Base-by-base conservation (phyloP, 2,113 vertebrate species). In the Paraplagusia blochii region DNA sequence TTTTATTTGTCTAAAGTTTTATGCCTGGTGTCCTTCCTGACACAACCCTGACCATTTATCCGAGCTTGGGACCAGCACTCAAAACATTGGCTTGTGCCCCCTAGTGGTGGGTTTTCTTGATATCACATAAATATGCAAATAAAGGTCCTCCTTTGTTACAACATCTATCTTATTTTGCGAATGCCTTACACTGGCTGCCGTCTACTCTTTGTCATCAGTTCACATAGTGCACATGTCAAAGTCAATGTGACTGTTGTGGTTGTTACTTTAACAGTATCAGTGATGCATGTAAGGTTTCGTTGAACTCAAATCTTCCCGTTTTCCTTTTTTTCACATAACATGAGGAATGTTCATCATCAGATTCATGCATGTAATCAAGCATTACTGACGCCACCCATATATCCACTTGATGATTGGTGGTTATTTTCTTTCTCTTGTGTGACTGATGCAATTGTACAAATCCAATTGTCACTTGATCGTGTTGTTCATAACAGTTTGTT, bases 201-300 rank as follows among this genome's bases (percentile, higher is more conserved):
- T 52, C 36, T 15, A 22, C 17, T 15, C 43, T 38, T 58, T 76
- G 68, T 68, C 72, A 51, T 39, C 59, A 50, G 46, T 15, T 51
- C 52, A 49, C 39, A 63, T 22, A 58, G 57, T 69, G 64, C 53
- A 15, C 42, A 49, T 69, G 62, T 59, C 58, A 38, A 2, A 29
- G 22, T 29, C 6, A 60, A 53, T 13, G 19, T 18, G 8, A 58
- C 49, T 36, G 53, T 33, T 13, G 60, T 54, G 58, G 63, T 77
- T 68, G 50, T 65, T 55, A 72, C 77, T 67, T 70, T 46, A 9
- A 8, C 18, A 22, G 11, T 33, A 73, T 11, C 22, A 65, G 50
- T 54, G 56, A 36, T 63, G 45, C 58, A 64, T 18, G 36, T 15
- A 60, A 48, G 66, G 60, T 83, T 81, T 69, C 74, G 19, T 9